Evolutionary conservation across 2,888 invertebrate species (phyloP).

Genomic region (Abrostola tripartita): DNA sequence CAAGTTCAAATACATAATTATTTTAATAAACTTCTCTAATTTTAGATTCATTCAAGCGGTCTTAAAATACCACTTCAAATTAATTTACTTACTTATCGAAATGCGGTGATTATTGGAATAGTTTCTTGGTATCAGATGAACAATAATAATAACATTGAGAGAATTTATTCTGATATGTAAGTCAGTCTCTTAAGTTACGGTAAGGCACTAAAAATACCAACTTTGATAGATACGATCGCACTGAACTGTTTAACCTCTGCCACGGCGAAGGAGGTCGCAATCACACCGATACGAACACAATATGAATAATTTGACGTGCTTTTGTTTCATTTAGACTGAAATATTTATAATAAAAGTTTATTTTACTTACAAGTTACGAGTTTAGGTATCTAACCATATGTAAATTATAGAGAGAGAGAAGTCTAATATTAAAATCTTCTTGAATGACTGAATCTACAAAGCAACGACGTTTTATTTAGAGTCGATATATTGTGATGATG

Average conservation of each 20-base stretch:
- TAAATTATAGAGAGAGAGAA: no score
- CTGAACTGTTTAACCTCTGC: constrained; percentile 48
- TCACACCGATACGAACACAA: constrained; percentile 40
- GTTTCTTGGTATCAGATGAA: constrained; percentile 6
- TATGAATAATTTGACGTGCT: background rate
- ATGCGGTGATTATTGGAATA: background rate
- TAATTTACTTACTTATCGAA: background rate
- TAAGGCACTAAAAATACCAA: constrained; percentile 56
- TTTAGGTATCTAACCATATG: no score
- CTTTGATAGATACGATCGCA: constrained; percentile 50
- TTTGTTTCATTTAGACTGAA: background rate
- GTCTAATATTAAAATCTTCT: no score
- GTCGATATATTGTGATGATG: no score
- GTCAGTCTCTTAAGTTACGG: constrained; percentile 44
- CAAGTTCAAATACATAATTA: no score
- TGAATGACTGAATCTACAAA: no score
- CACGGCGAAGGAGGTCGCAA: constrained; percentile 20
- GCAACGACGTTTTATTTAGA: no score
- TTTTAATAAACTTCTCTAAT: no score
- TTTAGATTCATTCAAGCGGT: no score
- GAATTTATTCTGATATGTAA: constrained; percentile 43
- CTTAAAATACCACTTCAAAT: no score
- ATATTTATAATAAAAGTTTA: background rate
- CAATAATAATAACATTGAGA: constrained; percentile 22
- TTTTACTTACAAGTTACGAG: no score